These are phyloP conservation scores for Hydrolagus affinis DNA, from an alignment of 2,113 vertebrate species.

Conservation along the genomic window DNA sequence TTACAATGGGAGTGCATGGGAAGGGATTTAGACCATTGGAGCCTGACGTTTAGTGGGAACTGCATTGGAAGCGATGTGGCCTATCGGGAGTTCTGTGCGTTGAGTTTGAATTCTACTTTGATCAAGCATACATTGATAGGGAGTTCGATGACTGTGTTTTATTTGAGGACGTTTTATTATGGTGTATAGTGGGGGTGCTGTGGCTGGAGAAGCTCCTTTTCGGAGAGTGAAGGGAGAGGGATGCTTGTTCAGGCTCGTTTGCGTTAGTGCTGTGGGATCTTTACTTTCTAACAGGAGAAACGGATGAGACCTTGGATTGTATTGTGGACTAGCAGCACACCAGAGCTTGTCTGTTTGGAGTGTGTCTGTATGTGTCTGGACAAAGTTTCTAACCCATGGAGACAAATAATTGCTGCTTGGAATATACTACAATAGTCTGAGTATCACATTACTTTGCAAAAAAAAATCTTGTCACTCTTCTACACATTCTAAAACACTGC, in stretches of 20 bases:
- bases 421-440: too few relatives aligned
- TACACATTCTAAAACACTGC: too few relatives aligned
- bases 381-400: too few relatives aligned
- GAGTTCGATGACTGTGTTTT: not conserved
- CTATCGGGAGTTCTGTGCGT: not conserved
- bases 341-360: too few relatives aligned
- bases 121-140: too few relatives aligned
- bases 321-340: too few relatives aligned
- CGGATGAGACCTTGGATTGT: too few relatives aligned
- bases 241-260: not conserved
- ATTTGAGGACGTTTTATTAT: not conserved
- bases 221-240: not conserved
- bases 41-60: not conserved
- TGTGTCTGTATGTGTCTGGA: too few relatives aligned
- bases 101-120: not conserved
- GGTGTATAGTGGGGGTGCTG: not conserved
- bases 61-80: not conserved
- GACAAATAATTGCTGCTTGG: too few relatives aligned
- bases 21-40: not conserved
- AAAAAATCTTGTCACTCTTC: too few relatives aligned
- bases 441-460: too few relatives aligned
- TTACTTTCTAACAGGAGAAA: not conserved
- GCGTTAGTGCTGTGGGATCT: not conserved
- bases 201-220: not conserved
- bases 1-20: not conserved